Base-by-base conservation (phyloP, 2,797 vertebrate species). In the Loris lydekkerianus region DNA sequence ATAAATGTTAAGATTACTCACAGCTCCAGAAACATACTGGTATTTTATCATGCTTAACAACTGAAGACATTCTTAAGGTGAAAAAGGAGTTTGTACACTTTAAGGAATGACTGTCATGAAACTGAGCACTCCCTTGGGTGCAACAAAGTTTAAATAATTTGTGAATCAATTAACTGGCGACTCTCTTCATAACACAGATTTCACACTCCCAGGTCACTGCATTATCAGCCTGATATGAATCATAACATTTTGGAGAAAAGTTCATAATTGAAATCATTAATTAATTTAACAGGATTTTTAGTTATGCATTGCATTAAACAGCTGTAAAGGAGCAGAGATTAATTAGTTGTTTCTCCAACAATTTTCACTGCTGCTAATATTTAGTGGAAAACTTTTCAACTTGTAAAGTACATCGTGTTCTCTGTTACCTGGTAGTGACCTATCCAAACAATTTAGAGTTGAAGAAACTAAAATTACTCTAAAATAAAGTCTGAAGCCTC, bases 71-170 rank as follows among this genome's bases (percentile, higher is more conserved):
- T 98, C 98, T 98, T 98, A 98, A 98, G 97, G 98, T 98, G 97
- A 97, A 98, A 98, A 98, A 97, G 92, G 97, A 98, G 96, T 98
- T 99, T 98, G 98, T 98, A 98, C 98, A 98, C 98, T 99, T 98
- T 98, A 98, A 98, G 98, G 98, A 99, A 99, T 98, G 98, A 98
- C 98, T 98, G 98, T 99, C 98, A 96, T 99, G 99, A 99, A 98
- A 98, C 97, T 97, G 97, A 99, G 98, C 98, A 98, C 99, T 99
- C 99, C 99, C 99, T 97, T 97, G 99, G 98, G 99, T 98, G 98
- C 98, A 98, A 98, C 99, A 99, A 99, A 99, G 99, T 99, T 99
- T 99, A 99, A 99, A 99, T 99, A 99, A 99, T 99, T 99, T 99
- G 99, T 98, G 97, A 99, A 99, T 99, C 99, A 99, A 99, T 99